Evolutionary conservation across 1,140 invertebrate genomes (phyloP), one percentile per base, ranked within the genome.

Genomic region (Teleopsis dalmanni): DNA sequence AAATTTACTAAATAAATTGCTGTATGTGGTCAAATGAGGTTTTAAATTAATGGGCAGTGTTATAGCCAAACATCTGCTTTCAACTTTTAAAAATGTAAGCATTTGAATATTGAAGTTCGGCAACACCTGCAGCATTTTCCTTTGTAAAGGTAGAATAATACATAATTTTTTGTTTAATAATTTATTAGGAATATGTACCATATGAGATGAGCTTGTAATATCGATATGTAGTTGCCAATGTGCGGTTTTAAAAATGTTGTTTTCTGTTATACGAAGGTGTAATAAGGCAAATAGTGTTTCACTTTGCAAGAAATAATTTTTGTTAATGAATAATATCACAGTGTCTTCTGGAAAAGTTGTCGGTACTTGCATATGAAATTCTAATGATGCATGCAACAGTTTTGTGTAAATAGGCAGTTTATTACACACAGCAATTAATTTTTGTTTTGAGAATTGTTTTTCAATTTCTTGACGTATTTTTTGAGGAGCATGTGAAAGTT

Each of bases 381-480:
- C 49, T 1, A 62, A 9, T 0, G 31, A 29, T 2, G 52, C 43
- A 42, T 53, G 26, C 4, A 59, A 19, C 3, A 36, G 6, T 2
- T 31, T 31, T 2, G 16, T 18, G 4, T 47, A 29, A 6, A 41
- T 42, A 2, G 48, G 6, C 7, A 31, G 27, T 40, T 57, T 54
- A 16, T 35, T 50, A 6, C 47, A 50, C 14, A 66, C 46, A 3
- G 59, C 53, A 13, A 67, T 36, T 0, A 67, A 35, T 29, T 66
- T 56, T 34, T 66, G 63, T 6, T 60, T 60, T 38, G 57, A 38
- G 18, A 51, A 53, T 29, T 67, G 63, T 5, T 29, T 29, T 13
- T 62, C 43, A n/a, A 66, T 47, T 0, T 50, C 45, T 27, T 41
- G 36, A 47, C 49, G 33, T 2, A 66, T 42, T 1, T 49, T 35